Conservation (phyloP, 2,888 invertebrate genomes). For the Anoncus sp. region DNA sequence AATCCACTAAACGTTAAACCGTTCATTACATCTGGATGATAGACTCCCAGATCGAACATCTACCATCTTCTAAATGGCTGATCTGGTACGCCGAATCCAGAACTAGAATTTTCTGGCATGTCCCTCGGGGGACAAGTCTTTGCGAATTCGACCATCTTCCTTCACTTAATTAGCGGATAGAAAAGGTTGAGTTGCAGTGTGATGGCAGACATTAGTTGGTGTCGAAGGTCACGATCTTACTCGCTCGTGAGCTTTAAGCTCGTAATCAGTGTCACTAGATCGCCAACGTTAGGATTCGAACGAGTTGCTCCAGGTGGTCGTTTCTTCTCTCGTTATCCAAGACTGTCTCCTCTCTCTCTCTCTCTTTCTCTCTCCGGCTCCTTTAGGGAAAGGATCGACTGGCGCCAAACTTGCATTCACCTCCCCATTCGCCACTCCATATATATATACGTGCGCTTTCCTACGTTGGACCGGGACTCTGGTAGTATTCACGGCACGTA, state of each 20-base stretch:
- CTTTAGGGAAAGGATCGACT: conserved; percentile 21
- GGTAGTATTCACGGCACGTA: conserved; percentile 69
- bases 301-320: conserved; percentile 30
- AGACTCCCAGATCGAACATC: no score
- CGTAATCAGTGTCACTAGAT: conserved; percentile 41
- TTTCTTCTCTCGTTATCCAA: conserved; percentile 28
- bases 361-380: no score
- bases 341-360: conserved; percentile 19
- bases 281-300: conserved; percentile 54
- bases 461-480: conserved; percentile 10
- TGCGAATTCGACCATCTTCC: conserved; percentile 23
- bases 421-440: no score
- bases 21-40: no score
- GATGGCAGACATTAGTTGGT: neutral
- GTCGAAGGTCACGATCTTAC: conserved; percentile 41
- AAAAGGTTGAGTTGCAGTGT: conserved; percentile 1
- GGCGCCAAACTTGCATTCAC: conserved; percentile 5
- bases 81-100: no score
- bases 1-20: neutral
- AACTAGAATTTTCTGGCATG: no score
- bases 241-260: conserved; percentile 25
- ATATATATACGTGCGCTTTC: no score
- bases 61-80: no score
- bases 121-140: neutral
- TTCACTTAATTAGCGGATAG: no score